Evolutionary conservation across 1,140 invertebrate species (phyloP), one percentile per base, ranked within the genome.

Genomic region (Cyphomyrmex costatus): DNA sequence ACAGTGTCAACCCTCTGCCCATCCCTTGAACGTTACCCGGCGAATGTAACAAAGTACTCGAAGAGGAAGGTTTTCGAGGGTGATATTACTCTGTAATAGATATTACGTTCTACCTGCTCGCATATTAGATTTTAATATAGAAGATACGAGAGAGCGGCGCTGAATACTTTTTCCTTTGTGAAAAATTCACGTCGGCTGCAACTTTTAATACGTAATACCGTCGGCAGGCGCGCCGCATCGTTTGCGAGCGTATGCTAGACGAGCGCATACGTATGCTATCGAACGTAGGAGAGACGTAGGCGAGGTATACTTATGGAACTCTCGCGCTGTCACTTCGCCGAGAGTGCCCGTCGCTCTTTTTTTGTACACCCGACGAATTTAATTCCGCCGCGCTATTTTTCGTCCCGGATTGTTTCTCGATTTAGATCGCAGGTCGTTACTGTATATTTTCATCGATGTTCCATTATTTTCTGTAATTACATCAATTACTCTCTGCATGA

Each of bases 91-190:
- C 86, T 86, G 82, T 92, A 92, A 92, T 92, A 92, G 87, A 92
- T 91, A 92, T 92, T 92, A 92, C 89, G 71, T 78, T 90, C 71
- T 87, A 80, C 89, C 85, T 90, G 89, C 89, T 91, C 87, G 86
- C 86, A 91, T 92, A 92, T 92, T 92, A 91, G 85, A 90, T 89
- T 92, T 92, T 91, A 92, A 92, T 92, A 92, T 92, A 88, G 85
- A 90, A 90, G 91, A 92, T 88, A 92, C 88, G 91, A 92, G 88
- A 58, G 88, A 58, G 70, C 73, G 71, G 79, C 88, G 73, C 78
- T 74, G 85, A 90, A 86, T 89, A 90, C 86, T 90, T 88, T 89
- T 91, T 86, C 91, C 88, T 90, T 92, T 92, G 91, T 92, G 91
- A 92, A 90, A 90, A 90, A 90, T 91, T 91, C 86, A 88, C 91